Evolutionary conservation across 2,113 vertebrate species (phyloP).

Genomic region (Pollimyrus isidori): DNA sequence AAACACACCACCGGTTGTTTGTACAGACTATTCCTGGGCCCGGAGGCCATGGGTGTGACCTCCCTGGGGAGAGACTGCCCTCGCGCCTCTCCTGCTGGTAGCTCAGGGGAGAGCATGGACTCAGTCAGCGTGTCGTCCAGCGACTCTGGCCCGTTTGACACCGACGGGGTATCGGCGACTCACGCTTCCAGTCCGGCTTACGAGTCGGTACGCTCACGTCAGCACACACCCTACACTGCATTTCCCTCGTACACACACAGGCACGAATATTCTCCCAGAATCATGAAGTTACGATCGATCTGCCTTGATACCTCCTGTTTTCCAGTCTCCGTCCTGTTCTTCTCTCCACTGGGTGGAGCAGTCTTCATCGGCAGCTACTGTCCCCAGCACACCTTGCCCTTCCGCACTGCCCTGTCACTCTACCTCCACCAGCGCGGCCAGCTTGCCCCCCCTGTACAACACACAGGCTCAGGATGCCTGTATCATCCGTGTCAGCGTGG

Average conservation of each 20-base stretch:
- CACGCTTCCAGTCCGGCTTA: constrained; percentile 58
- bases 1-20: background rate
- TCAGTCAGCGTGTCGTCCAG: constrained; percentile 83
- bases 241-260: background rate
- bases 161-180: constrained; percentile 54
- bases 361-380: constrained; percentile 55
- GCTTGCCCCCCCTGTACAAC: constrained; percentile 66
- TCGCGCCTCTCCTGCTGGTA: constrained; percentile 67
- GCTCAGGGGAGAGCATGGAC: constrained; percentile 85
- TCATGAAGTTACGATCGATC: background rate
- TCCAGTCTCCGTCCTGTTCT: constrained; percentile 68
- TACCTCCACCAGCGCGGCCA: constrained; percentile 40
- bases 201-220: constrained; percentile 64
- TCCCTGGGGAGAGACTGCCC: constrained; percentile 72
- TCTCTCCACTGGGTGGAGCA: constrained; percentile 70
- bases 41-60: constrained; percentile 59
- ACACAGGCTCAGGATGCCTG: constrained; percentile 74
- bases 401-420: constrained; percentile 41
- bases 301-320: constrained; percentile 52
- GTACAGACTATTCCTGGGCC: constrained; percentile 73
- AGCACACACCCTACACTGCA: background rate
- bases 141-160: constrained; percentile 76
- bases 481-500: constrained; percentile 77
- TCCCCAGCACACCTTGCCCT: constrained; percentile 38
- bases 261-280: background rate